Percentiles rank a stretch among this genome's conserved stretches.
Evolutionary conservation across 1,140 invertebrate species (phyloP).

Genomic region (Drosophila punjabiensis): DNA sequence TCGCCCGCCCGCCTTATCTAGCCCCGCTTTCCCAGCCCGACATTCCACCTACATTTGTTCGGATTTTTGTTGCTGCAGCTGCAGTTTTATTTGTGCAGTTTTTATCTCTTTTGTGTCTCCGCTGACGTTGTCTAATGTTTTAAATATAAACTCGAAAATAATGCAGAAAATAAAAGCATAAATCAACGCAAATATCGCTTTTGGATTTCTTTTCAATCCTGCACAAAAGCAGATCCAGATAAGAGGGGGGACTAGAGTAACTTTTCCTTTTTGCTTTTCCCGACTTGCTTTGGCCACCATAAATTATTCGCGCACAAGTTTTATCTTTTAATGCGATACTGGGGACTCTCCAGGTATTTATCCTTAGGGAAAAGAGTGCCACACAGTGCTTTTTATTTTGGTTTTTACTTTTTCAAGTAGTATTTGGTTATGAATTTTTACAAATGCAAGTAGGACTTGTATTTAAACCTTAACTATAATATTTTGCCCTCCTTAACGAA

Average conservation of each 20-base stretch:
- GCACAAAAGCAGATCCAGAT: slow-evolving; percentile 30
- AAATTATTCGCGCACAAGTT: slow-evolving; percentile 44
- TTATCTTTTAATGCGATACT: slow-evolving; percentile 42
- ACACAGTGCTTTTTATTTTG: not conserved
- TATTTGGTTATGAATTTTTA: not conserved
- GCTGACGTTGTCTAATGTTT: slow-evolving; percentile 69
- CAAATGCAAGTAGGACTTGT: no score
- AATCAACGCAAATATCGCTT: slow-evolving; percentile 75
- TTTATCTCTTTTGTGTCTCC: slow-evolving; percentile 56
- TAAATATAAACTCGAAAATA: slow-evolving; percentile 82
- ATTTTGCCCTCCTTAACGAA: no score
- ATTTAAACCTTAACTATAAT: no score
- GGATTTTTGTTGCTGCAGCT: slow-evolving; percentile 56
- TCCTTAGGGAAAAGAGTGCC: not conserved
- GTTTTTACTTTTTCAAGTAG: no score
- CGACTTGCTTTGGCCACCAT: slow-evolving; percentile 29
- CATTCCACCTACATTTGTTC: slow-evolving; percentile 56
- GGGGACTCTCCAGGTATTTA: slow-evolving; percentile 3
- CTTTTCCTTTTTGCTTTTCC: slow-evolving; percentile 35
- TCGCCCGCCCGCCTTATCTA: slow-evolving; percentile 32
- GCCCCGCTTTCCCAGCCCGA: slow-evolving; percentile 9
- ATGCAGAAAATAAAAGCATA: slow-evolving; percentile 79
- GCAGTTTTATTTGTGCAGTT: slow-evolving; percentile 62
- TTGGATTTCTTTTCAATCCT: slow-evolving; percentile 79
- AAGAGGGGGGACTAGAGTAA: slow-evolving; percentile 13